Percentiles rank a stretch among this genome's conserved stretches.
phyloP scores from a whole-genome alignment of 1,140 invertebrate genomes.

The Cryptotermes secundus region DNA sequence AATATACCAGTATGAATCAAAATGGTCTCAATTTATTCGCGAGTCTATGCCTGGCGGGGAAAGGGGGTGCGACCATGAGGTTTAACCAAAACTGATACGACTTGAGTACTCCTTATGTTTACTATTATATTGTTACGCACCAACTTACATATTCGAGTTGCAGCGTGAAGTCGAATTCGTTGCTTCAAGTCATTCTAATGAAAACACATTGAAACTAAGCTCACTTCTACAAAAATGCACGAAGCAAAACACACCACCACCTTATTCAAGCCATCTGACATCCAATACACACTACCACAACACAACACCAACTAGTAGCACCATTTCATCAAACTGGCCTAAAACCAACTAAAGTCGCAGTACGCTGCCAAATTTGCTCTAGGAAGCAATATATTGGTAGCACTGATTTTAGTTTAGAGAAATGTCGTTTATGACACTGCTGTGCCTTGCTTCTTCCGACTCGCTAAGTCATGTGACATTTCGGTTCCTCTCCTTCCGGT shows the following conservation, averaged over 20 bases:
- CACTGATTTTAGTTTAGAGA: constrained; percentile 4
- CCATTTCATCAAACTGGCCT: not conserved
- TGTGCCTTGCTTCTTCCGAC: not conserved
- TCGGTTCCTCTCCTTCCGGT: not conserved
- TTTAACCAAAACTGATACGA: not conserved
- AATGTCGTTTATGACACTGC: constrained; percentile 36
- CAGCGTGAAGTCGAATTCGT: not conserved
- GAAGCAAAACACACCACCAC: not conserved
- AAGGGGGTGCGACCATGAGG: not conserved
- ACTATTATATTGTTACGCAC: not conserved
- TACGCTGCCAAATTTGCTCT: not conserved
- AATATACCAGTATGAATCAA: too few species aligned
- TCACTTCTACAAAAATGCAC: not conserved
- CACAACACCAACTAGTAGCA: not conserved
- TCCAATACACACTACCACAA: not conserved
- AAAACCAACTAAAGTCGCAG: not conserved
- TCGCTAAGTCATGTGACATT: not conserved
- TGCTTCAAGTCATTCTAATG: not conserved
- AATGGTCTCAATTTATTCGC: too few species aligned
- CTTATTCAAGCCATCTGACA: not conserved
- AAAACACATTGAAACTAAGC: not conserved
- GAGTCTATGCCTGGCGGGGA: too few species aligned
- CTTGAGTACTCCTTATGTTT: not conserved
- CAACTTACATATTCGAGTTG: not conserved
- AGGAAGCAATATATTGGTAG: not conserved